Conservation (phyloP, 2,797 vertebrate genomes). For the Pygocentrus nattereri region DNA sequence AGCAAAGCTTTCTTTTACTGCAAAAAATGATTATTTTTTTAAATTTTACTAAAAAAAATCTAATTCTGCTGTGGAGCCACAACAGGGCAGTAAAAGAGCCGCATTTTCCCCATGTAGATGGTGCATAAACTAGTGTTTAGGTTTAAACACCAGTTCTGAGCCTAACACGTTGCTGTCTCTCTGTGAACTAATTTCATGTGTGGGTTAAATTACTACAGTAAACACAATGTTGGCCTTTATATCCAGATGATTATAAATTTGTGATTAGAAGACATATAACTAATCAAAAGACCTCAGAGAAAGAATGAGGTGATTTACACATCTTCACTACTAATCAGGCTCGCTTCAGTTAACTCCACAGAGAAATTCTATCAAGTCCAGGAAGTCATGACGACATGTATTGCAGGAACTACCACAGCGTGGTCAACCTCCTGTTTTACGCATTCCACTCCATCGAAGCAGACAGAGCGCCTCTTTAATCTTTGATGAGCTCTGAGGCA, state of each 20-base stretch:
- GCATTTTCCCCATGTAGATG: too few relatives aligned
- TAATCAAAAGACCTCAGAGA: neutral
- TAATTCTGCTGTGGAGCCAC: too few relatives aligned
- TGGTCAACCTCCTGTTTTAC: slow-evolving; percentile 7
- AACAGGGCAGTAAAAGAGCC: too few relatives aligned
- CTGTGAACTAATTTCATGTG: too few relatives aligned
- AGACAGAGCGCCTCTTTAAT: slow-evolving; percentile 44
- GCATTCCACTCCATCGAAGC: slow-evolving; percentile 4
- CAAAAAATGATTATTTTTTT: too few relatives aligned
- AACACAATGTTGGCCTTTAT: too few relatives aligned
- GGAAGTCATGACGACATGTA: neutral
- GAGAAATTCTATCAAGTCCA: neutral
- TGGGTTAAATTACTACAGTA: too few relatives aligned
- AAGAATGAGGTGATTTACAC: neutral
- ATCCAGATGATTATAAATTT: neutral
- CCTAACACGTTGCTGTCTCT: too few relatives aligned
- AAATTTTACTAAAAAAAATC: too few relatives aligned
- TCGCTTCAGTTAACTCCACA: neutral
- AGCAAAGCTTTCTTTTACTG: too few relatives aligned
- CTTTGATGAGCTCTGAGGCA: slow-evolving; percentile 44
- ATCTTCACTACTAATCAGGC: neutral
- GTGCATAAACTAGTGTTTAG: too few relatives aligned
- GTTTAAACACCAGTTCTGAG: too few relatives aligned
- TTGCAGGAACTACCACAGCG: slow-evolving; percentile 1
- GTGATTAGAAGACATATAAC: neutral